Evolutionary conservation across 2,113 vertebrate genomes (phyloP).

Genomic region (Riparia riparia): DNA sequence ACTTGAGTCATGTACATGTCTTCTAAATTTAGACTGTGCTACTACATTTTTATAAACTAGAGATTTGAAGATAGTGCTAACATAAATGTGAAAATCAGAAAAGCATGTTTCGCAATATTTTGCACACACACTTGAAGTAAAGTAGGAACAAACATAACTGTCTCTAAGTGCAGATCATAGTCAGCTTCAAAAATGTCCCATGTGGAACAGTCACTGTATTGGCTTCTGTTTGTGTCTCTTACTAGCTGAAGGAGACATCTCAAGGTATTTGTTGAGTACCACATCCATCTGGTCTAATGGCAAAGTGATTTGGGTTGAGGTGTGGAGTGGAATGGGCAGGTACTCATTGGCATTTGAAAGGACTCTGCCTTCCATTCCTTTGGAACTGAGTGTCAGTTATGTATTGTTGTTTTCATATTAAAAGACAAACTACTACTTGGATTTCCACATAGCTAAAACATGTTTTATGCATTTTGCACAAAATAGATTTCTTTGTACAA

Average conservation of each 20-base stretch:
- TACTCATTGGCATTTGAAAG: not conserved
- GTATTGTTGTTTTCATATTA: not conserved
- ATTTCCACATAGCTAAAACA: not conserved
- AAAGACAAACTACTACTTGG: not conserved
- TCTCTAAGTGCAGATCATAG: not conserved
- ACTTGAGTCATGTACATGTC: not conserved
- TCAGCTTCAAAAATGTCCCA: not conserved
- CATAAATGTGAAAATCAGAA: not conserved
- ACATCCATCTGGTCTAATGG: not conserved
- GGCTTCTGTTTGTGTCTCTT: not conserved
- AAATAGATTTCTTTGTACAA: not conserved
- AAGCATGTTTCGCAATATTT: not conserved
- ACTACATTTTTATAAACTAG: not conserved
- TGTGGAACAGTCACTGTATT: not conserved
- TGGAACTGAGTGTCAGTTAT: not conserved
- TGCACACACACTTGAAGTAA: not conserved
- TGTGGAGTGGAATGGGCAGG: not conserved
- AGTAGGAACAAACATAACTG: not conserved
- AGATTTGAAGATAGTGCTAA: not conserved
- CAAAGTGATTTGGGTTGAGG: accelerated
- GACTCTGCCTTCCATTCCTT: not conserved
- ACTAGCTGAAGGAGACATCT: not conserved
- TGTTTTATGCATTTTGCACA: not conserved
- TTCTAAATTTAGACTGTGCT: not conserved
- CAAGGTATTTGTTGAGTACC: not conserved